phyloP scores from a whole-genome alignment of 2,797 vertebrate species.

The Eurystomus glaucurus region DNA sequence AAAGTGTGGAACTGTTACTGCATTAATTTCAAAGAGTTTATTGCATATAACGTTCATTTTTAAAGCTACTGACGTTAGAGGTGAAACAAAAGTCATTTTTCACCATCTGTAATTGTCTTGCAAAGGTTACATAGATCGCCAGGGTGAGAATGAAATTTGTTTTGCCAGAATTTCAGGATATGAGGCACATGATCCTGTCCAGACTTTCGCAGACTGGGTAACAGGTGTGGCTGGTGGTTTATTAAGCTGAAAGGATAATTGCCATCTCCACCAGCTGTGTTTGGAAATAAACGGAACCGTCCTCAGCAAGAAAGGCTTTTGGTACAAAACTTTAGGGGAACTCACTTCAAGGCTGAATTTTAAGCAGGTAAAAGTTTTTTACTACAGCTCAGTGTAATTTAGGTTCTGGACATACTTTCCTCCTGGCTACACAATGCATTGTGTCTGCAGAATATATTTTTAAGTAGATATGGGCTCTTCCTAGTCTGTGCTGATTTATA shows the following conservation, averaged over 20 bases:
- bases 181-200: neutral
- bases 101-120: neutral
- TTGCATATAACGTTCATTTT: neutral
- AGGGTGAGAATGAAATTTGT: neutral
- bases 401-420: neutral
- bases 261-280: neutral
- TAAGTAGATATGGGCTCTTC: accelerated
- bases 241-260: neutral
- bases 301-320: neutral
- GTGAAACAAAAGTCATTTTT: neutral
- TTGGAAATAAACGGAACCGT: neutral
- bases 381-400: neutral
- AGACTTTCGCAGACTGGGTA: neutral
- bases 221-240: neutral
- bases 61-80: neutral
- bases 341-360: neutral
- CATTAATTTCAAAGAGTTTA: neutral
- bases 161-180: neutral
- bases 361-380: neutral
- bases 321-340: neutral
- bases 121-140: neutral
- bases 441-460: neutral
- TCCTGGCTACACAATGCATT: neutral
- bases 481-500: neutral
- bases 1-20: neutral